Evolutionary conservation across 2,797 vertebrate species (phyloP), one percentile per base, ranked within the genome.

Genomic region (Lacerta viridis): DNA sequence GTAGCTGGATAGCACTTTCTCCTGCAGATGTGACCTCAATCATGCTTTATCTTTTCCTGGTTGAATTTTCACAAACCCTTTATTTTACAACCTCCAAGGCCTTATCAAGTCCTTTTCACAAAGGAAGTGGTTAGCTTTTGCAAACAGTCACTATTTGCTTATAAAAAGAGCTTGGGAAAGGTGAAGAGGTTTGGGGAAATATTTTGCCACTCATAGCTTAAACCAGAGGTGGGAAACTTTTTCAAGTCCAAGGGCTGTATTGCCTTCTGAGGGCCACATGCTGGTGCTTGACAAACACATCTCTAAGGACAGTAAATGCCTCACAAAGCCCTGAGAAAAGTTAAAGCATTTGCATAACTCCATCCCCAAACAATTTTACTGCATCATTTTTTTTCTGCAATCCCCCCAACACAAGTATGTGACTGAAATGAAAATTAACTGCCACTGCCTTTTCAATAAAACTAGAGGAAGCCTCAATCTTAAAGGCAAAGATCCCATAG

Each of bases 381-480:
- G 23, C 43, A 80, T 27, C 17, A 74, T 75, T 36, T 2, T 27
- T 5, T 27, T 80, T 85, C n/a, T 55, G 4, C 39, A 80, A 61
- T 55, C n/a, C 13, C n/a, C 74, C 80, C 8, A 17, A 43, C 36
- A 15, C 13, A 79, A 72, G 80, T 13, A 23, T 84, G 10, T 27
- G 59, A 76, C 9, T 39, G 20, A 85, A 23, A 80, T 89, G 9
- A 4, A 85, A 85, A 85, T 50, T 76, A 76, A 83, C 83, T 72
- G 77, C 68, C 68, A 80, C 68, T 89, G 55, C 68, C n/a, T 85
- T 85, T 89, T 88, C 76, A 88, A 75, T 75, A 66, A 50, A 61
- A 89, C 9, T 46, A 75, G n/a, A 43, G 66, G 29, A 43, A 77
- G 13, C 36, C 43, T 83, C 46, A 77, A 11, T 43, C 77, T 75